These are phyloP conservation scores for Formica aserva DNA, from an alignment of 2,888 invertebrate genomes.

Conservation along the genomic window DNA sequence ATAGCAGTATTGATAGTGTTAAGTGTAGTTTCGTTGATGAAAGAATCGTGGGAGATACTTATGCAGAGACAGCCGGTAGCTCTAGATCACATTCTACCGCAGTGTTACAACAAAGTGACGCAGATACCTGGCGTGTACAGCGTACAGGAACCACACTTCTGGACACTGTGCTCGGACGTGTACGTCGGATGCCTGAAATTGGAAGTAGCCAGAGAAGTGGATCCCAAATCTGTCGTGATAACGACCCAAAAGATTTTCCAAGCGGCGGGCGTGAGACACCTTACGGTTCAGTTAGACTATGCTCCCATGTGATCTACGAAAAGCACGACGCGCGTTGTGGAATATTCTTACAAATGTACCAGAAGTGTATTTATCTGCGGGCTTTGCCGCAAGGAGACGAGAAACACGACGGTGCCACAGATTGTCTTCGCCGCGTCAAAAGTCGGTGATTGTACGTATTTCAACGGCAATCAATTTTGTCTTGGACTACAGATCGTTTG, in stretches of 20 bases:
- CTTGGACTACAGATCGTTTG: constrained; percentile 77
- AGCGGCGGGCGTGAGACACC: constrained; percentile 95
- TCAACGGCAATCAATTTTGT: constrained; percentile 65
- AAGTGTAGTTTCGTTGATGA: constrained; percentile 94
- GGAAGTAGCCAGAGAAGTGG: constrained; percentile 97
- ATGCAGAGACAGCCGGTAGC: constrained; percentile 97
- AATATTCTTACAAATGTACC: constrained; percentile 66
- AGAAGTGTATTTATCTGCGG: constrained; percentile 71
- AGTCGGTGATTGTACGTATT: constrained; percentile 68
- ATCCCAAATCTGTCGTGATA: constrained; percentile 96
- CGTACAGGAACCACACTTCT: constrained; percentile 99
- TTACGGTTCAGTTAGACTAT: constrained; percentile 97
- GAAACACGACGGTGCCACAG: constrained; percentile 67
- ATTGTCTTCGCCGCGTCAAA: constrained; percentile 71
- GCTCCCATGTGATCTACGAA: constrained; percentile 90
- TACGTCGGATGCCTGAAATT: constrained; percentile 97
- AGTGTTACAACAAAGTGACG: constrained; percentile 95
- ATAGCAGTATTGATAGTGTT: constrained; percentile 96
- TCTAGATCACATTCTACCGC: constrained; percentile 93
- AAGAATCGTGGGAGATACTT: constrained; percentile 95
- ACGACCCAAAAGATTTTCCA: constrained; percentile 98
- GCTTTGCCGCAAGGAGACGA: constrained; percentile 72
- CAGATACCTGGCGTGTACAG: constrained; percentile 97
- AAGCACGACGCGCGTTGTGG: constrained; percentile 48
- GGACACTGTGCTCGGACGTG: constrained; percentile 98